Percentiles rank a stretch among this genome's conserved stretches.
These are phyloP conservation scores for Meteorus cinctellus DNA, from an alignment of 2,888 invertebrate species.

Conservation along the genomic window DNA sequence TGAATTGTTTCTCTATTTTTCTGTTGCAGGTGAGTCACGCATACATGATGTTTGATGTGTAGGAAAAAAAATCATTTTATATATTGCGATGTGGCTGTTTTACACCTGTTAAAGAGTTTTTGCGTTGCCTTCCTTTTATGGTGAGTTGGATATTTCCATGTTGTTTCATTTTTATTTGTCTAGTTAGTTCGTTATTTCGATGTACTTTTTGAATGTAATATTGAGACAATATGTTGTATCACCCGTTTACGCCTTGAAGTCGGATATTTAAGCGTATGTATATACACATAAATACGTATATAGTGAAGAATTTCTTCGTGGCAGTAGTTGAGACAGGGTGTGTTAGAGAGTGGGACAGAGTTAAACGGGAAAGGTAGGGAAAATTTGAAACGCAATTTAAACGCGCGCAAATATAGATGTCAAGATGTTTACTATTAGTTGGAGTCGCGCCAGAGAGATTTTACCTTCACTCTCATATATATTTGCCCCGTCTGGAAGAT, in stretches of 20 bases:
- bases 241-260: slow-evolving; percentile 2
- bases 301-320: background rate
- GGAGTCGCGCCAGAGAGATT: slow-evolving; percentile 60
- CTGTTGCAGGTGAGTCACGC: slow-evolving; percentile 59
- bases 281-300: background rate
- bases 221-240: background rate
- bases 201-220: background rate
- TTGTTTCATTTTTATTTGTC: background rate
- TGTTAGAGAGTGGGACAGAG: slow-evolving; percentile 26
- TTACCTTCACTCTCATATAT: slow-evolving; percentile 10
- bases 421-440: slow-evolving; percentile 70
- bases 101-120: background rate
- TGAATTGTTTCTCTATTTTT: slow-evolving; percentile 46
- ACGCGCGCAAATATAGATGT: slow-evolving; percentile 67
- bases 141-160: background rate
- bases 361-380: slow-evolving; percentile 23
- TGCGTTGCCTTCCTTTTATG: background rate
- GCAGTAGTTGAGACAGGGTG: slow-evolving; percentile 20
- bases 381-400: slow-evolving; percentile 66
- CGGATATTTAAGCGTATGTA: background rate
- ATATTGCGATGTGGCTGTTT: background rate
- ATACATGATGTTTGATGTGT: background rate
- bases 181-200: background rate
- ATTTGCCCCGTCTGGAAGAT: slow-evolving; percentile 52
- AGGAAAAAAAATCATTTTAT: background rate